These are phyloP conservation scores for Syrmaticus mikado DNA, from an alignment of 2,113 vertebrate species.

Conservation along the genomic window DNA sequence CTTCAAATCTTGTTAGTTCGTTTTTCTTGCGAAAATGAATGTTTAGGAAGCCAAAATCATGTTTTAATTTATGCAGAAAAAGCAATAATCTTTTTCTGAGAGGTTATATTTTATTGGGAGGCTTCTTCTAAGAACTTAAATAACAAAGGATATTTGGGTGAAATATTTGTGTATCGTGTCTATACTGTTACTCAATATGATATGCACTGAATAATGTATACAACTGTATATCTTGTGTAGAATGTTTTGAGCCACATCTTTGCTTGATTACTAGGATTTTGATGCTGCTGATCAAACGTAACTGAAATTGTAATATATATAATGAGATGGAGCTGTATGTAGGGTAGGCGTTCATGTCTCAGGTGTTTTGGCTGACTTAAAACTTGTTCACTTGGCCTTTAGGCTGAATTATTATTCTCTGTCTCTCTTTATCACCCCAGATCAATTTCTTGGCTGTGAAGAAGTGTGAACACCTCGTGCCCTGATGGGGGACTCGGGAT, in stretches of 20 bases:
- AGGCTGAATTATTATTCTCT: neutral
- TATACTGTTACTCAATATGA: neutral
- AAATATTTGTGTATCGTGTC: neutral
- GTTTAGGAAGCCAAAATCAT: neutral
- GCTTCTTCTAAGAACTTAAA: neutral
- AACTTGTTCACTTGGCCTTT: neutral
- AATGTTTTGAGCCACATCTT: neutral
- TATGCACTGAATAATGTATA: neutral
- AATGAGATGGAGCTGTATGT: neutral
- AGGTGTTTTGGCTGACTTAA: neutral
- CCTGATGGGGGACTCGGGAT: slow-evolving; percentile 93
- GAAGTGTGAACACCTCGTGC: slow-evolving; percentile 24
- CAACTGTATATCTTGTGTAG: accelerated
- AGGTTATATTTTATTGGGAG: neutral
- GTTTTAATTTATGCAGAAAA: neutral
- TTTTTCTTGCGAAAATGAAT: neutral
- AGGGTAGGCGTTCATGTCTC: neutral
- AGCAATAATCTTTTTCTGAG: neutral
- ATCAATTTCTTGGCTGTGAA: slow-evolving; percentile 45
- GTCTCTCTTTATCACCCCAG: slow-evolving; percentile 14
- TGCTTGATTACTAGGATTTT: neutral
- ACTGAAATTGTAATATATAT: neutral
- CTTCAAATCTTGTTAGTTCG: neutral
- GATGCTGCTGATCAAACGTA: neutral
- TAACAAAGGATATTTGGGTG: neutral